Base-by-base conservation (phyloP, 2,888 invertebrate genomes). In the Galerucella calmariensis region DNA sequence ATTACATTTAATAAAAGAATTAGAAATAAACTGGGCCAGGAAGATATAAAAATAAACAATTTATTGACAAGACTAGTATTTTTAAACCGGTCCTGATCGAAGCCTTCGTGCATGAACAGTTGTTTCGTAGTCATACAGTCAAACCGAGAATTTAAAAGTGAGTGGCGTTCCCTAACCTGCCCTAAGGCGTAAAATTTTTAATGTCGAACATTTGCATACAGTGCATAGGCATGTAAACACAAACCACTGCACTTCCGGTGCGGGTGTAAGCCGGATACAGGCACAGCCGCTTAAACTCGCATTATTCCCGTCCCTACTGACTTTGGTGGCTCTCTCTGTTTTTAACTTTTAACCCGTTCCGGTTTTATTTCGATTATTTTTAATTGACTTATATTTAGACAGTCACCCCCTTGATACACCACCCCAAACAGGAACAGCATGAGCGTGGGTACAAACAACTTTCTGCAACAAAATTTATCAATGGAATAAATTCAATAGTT, bases 211-310 rank as follows among this genome's bases (percentile, higher is more conserved):
- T 84, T 84, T 84, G 83, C 84, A 84, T 84, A 82, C 80, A 78
- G 80, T 79, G 83, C 82, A 83, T 82, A 82, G 83, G 82, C 83
- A 83, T 82, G 84, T 84, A 84, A 84, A 84, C 84, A 83, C 81
- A 82, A 83, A 83, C 82, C 84, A 80, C 80, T 83, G 84, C 84
- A 84, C 83, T 84, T 85, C 85, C 85, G 84, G 79, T 78, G 79
- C 80, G 83, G 83, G 83, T 82, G 84, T 84, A 80, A 82, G 83
- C 61, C 72, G 83, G 83, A 84, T 84, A 85, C 83, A 82, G 79
- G 79, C 81, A 80, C 82, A 81, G 83, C 80, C 82, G 82, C 82
- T 81, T 77, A 82, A 82, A 81, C 82, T 83, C 82, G 83, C 83
- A 82, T 79, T 46, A 53, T 65, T 63, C 65, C 67, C 77, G 58